Conservation (phyloP, 92 coral and sea anemone species). For the Umimayanthus kanabou region DNA sequence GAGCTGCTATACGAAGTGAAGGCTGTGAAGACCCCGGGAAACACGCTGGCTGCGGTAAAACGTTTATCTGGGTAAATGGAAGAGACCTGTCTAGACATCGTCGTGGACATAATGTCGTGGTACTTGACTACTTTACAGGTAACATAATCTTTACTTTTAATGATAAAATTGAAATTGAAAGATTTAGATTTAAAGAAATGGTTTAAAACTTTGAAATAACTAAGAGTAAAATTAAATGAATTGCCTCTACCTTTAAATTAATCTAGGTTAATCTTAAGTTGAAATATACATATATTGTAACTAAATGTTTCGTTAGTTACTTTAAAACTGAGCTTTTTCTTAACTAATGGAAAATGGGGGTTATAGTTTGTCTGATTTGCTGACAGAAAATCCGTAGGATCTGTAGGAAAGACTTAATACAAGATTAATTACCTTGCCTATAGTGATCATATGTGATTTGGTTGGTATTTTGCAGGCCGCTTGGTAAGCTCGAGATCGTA, state of each 20-base stretch:
- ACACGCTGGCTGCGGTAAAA: constrained; percentile 40
- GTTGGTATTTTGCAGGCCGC: background rate
- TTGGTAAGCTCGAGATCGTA: constrained; percentile 21
- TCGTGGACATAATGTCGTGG: constrained; percentile 46
- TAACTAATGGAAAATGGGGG: no score
- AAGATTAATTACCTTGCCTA: no score
- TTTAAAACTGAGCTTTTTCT: no score
- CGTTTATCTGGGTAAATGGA: constrained; percentile 49
- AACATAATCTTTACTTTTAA: background rate
- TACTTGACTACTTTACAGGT: constrained; percentile 46
- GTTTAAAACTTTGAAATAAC: no score
- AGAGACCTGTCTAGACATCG: constrained; percentile 42
- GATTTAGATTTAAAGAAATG: background rate
- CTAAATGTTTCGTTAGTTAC: no score
- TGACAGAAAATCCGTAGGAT: no score
- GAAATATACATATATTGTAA: no score
- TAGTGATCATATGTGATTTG: background rate
- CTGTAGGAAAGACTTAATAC: no score
- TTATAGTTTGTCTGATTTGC: no score
- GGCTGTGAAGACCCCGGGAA: constrained; percentile 48
- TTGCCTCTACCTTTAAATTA: no score
- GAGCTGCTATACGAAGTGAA: constrained; percentile 35
- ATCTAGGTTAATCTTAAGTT: no score
- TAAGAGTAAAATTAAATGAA: background rate
- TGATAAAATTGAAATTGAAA: background rate